Evolutionary conservation across 2,888 invertebrate genomes (phyloP), one percentile per base, ranked within the genome.

Genomic region (Acanthosepion lycidas): DNA sequence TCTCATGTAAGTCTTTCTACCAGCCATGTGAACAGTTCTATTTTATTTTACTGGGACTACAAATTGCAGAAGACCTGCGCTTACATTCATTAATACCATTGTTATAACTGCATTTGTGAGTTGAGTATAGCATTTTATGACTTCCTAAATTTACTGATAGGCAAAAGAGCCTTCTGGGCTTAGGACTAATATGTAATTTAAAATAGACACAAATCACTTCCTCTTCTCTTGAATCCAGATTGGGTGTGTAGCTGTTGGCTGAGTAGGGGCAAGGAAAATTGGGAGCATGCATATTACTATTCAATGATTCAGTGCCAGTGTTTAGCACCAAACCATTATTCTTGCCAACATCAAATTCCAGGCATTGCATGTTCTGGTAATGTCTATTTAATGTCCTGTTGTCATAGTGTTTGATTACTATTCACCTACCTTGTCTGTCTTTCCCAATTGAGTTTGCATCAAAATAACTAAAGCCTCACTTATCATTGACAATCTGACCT

Each of bases 351-450:
- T n/a, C 78, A 78, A 78, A 33, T 78, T 78, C 78, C 78, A n/a
- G n/a, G n/a, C 78, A 78, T 78, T 78, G 78, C 78, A 78, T 78
- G 78, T 78, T 78, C 78, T 78, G n/a, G n/a, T 78, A 78, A 78
- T 78, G 33, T 78, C n/a, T 78, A 78, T 78, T 78, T 78, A 78
- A 78, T 78, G 15, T n/a, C 78, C n/a, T n/a, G n/a, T 78, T 78
- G 78, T 78, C 78, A 78, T 78, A 9, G n/a, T n/a, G 12, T 33
- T 78, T 78, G 78, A 78, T 78, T 78, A 78, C 78, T 33, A 12
- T 78, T 15, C 78, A 78, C 20, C 59, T 59, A 59, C 59, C 20
- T 23, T 23, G 23, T 20, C 59, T 59, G 23, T 59, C 23, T 78
- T 78, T 78, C n/a, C n/a, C 78, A 33, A 78, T 78, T 78, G 78